Percentiles rank a stretch among this genome's conserved stretches.
These are phyloP conservation scores for Tachyglossus aculeatus DNA, from an alignment of 2,797 vertebrate genomes.

Conservation along the genomic window DNA sequence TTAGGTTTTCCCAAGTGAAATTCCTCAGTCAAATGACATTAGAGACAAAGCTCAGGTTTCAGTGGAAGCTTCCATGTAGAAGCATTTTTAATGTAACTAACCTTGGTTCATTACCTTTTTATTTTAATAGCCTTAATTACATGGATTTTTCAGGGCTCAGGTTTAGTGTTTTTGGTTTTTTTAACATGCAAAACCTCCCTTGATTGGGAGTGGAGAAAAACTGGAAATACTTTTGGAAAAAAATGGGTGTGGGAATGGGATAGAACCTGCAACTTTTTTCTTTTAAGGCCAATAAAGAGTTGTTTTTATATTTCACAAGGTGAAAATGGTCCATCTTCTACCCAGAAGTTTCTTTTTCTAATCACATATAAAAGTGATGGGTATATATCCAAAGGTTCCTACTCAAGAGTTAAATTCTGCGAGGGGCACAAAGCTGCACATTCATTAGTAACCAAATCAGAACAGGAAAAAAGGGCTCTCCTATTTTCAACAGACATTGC, in stretches of 20 bases:
- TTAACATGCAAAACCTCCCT: too few species aligned
- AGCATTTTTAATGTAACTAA: too few species aligned
- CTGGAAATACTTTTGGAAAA: too few species aligned
- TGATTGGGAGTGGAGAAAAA: too few species aligned
- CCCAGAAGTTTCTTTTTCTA: background rate
- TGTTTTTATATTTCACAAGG: background rate
- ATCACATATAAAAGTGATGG: slow-evolving; percentile 9
- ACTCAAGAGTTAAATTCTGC: background rate
- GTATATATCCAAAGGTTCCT: too few species aligned
- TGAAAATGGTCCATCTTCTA: background rate
- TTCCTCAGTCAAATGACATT: too few species aligned
- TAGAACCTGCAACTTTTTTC: background rate
- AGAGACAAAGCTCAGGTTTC: background rate
- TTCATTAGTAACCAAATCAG: background rate
- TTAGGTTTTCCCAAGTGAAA: too few species aligned
- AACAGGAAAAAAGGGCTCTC: background rate
- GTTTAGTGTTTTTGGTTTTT: too few species aligned
- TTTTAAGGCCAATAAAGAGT: background rate
- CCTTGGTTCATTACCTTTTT: too few species aligned
- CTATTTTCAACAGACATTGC: slow-evolving; percentile 8
- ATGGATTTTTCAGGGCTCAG: too few species aligned
- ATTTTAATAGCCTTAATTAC: too few species aligned
- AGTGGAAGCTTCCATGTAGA: slow-evolving; percentile 26
- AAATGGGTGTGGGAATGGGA: background rate
- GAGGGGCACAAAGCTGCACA: background rate